phyloP scores from a whole-genome alignment of 1,140 invertebrate species.

The Listronotus bonariensis region DNA sequence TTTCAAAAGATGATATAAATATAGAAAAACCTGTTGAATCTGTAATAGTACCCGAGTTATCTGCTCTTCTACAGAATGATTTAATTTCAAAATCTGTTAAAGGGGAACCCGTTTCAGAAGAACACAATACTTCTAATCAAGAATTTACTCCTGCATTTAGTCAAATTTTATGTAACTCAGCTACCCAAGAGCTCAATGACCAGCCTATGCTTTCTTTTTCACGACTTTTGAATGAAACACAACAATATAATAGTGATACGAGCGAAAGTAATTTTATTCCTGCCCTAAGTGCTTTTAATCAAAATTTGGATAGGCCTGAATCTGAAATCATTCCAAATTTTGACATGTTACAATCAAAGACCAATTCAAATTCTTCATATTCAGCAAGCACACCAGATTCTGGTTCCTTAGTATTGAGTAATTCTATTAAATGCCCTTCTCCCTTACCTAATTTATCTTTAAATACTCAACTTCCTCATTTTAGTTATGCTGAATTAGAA shows the following conservation, averaged over 20 bases:
- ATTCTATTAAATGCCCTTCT: slow-evolving; percentile 39
- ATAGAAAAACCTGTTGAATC: slow-evolving; percentile 9
- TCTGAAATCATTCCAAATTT: slow-evolving; percentile 11
- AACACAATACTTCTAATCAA: neutral
- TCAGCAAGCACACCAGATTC: slow-evolving; percentile 5
- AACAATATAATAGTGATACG: neutral
- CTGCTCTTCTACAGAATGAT: slow-evolving; percentile 4
- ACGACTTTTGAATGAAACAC: slow-evolving; percentile 6
- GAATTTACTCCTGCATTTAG: slow-evolving; percentile 26
- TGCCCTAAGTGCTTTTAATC: slow-evolving; percentile 22
- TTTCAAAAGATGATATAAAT: slow-evolving; percentile 31
- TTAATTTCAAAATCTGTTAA: neutral
- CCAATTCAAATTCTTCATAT: neutral
- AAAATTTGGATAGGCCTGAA: neutral
- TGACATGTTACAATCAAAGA: neutral
- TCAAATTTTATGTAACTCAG: slow-evolving; percentile 25
- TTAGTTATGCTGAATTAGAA: slow-evolving; percentile 56
- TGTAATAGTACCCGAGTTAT: slow-evolving; percentile 16
- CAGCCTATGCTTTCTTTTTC: slow-evolving; percentile 1
- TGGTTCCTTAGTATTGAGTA: neutral
- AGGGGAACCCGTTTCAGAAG: neutral
- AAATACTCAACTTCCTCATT: slow-evolving; percentile 54
- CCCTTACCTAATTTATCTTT: slow-evolving; percentile 47
- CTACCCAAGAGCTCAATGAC: neutral
- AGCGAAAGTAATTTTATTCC: slow-evolving; percentile 11